Evolutionary conservation across 2,113 vertebrate genomes (phyloP).

Genomic region (Taxidea taxus): DNA sequence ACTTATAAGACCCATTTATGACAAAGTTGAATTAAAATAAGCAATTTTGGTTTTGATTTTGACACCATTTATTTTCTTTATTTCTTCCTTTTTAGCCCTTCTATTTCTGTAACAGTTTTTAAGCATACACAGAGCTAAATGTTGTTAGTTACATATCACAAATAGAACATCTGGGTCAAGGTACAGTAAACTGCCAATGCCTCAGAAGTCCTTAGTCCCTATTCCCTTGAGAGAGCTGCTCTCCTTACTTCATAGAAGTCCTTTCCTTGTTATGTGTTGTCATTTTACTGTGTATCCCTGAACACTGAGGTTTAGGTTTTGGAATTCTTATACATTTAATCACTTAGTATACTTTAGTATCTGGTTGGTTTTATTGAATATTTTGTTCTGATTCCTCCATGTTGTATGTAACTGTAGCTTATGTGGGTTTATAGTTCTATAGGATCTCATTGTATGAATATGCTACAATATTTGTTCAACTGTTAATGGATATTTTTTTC

Average conservation of each 20-base stretch:
- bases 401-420: neutral
- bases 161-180: neutral
- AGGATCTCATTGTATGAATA: neutral
- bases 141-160: neutral
- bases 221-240: neutral
- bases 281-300: neutral
- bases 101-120: neutral
- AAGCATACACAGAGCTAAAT: neutral
- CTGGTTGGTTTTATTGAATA: neutral
- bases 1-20: neutral
- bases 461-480: neutral
- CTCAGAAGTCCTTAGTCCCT: neutral
- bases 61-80: neutral
- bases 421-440: neutral
- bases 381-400: neutral
- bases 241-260: neutral
- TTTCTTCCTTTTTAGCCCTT: neutral
- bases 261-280: neutral
- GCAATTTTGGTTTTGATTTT: neutral
- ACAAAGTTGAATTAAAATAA: neutral
- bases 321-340: neutral
- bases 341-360: neutral
- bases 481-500: neutral
- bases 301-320: neutral
- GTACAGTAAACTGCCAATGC: neutral